Conservation (phyloP, 2,113 vertebrate species). For the Sturnira hondurensis region DNA sequence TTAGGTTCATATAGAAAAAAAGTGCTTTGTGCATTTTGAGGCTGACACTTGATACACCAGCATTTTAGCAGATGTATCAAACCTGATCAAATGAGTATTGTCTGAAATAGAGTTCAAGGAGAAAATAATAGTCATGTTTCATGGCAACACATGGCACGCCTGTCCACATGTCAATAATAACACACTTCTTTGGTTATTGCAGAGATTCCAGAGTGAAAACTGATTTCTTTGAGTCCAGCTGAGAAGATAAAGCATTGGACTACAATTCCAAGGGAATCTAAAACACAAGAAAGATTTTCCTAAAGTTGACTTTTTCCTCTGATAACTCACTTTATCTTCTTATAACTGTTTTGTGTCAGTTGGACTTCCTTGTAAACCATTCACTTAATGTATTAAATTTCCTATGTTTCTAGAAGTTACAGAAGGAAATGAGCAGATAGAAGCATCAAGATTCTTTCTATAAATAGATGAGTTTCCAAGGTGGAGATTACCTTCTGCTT, state of each 20-base stretch:
- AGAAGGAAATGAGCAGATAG: constrained; percentile 23
- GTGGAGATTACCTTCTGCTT: neutral
- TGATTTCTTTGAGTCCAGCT: neutral
- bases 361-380: constrained; percentile 38
- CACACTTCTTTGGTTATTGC: constrained; percentile 22
- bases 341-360: constrained; percentile 16
- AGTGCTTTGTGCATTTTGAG: constrained; percentile 50
- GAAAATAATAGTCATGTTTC: constrained; percentile 51
- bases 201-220: neutral
- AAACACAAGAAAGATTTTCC: neutral
- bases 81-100: constrained; percentile 51
- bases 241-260: neutral
- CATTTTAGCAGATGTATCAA: constrained; percentile 53
- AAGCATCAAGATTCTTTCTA: constrained; percentile 29
- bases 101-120: constrained; percentile 24
- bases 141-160: constrained; percentile 11
- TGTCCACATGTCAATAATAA: constrained; percentile 41
- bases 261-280: neutral
- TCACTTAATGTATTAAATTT: constrained; percentile 14
- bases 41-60: constrained; percentile 48
- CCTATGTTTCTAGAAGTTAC: constrained; percentile 25
- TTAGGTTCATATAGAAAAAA: constrained; percentile 27
- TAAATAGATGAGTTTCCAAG: constrained; percentile 44
- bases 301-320: neutral
- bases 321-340: neutral